phyloP scores from a whole-genome alignment of 2,888 invertebrate genomes.

The Trachelus troglodyta region DNA sequence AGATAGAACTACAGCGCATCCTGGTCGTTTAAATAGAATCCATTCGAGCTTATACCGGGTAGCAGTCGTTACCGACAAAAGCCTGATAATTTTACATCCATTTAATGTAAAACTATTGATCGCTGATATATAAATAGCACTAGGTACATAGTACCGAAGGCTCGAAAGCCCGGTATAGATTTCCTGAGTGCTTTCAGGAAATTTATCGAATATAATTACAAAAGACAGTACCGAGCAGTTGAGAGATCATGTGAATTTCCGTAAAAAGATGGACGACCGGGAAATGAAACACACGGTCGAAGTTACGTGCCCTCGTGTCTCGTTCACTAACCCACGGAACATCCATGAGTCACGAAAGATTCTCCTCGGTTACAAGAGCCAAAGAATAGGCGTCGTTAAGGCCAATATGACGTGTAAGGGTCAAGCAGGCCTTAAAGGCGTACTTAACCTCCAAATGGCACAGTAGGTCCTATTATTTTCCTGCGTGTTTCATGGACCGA shows the following conservation, averaged over 20 bases:
- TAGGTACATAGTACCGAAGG: neutral
- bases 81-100: neutral
- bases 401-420: constrained; percentile 16
- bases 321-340: constrained; percentile 44
- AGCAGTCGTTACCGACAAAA: neutral
- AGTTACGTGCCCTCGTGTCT: neutral
- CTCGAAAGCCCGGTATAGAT: neutral
- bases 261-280: neutral
- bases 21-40: neutral
- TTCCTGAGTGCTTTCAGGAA: neutral
- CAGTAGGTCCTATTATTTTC: neutral
- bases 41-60: neutral
- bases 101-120: neutral
- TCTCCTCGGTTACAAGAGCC: constrained; percentile 8
- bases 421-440: constrained; percentile 20
- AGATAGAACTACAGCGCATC: neutral
- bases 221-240: neutral
- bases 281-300: neutral
- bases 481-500: neutral
- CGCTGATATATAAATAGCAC: neutral
- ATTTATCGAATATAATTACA: neutral
- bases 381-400: constrained; percentile 47
- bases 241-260: neutral
- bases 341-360: constrained; percentile 44
- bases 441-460: constrained; percentile 24